phyloP scores from a whole-genome alignment of 1,140 invertebrate species.

The Trichonephila inaurata region DNA sequence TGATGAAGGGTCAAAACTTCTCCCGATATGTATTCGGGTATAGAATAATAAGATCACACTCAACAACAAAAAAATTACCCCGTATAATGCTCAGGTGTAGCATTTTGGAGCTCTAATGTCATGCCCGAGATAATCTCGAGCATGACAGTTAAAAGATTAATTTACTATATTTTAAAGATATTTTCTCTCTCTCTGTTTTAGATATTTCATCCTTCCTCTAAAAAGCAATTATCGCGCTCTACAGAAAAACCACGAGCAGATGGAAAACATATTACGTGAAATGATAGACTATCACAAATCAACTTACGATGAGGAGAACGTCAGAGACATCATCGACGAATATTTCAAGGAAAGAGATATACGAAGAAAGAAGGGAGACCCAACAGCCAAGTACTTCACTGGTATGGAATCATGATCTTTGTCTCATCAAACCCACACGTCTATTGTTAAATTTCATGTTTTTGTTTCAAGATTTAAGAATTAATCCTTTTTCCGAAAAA shows the following conservation, averaged over 20 bases:
- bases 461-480: too few species aligned
- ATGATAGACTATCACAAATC: neutral
- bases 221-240: neutral
- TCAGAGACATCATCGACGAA: neutral
- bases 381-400: conserved; percentile 10
- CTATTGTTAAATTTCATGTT: too few species aligned
- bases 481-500: too few species aligned
- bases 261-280: neutral
- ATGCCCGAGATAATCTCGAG: too few species aligned
- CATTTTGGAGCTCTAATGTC: too few species aligned
- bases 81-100: too few species aligned
- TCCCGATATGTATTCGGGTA: too few species aligned
- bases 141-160: too few species aligned
- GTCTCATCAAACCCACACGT: neutral
- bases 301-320: neutral
- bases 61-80: too few species aligned
- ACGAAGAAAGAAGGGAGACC: conserved; percentile 34
- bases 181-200: neutral
- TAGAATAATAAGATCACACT: too few species aligned
- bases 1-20: too few species aligned
- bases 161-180: neutral
- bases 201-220: neutral
- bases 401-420: neutral
- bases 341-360: conserved; percentile 21
- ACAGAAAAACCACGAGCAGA: neutral